These are phyloP conservation scores for Amphipoea oculea DNA, from an alignment of 2,888 invertebrate species.

Conservation along the genomic window DNA sequence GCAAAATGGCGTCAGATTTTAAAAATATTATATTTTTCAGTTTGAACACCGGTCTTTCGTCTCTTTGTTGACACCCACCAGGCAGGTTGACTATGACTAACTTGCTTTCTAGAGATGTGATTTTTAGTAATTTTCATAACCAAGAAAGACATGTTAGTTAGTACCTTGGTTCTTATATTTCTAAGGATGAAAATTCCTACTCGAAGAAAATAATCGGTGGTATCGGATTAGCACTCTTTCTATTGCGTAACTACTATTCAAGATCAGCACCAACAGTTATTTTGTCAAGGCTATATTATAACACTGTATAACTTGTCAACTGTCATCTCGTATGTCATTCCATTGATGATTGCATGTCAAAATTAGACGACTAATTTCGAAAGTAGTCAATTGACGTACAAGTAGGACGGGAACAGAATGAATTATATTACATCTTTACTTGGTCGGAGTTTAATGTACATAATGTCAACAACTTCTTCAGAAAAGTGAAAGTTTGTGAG, in stretches of 20 bases:
- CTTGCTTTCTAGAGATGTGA: background rate
- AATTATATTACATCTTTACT: slow-evolving; percentile 1
- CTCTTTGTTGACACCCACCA: background rate
- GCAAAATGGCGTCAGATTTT: slow-evolving; percentile 79
- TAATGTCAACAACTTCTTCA: slow-evolving; percentile 53
- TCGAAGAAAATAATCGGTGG: background rate
- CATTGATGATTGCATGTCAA: background rate
- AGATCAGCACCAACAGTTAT: background rate
- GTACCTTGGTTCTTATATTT: background rate
- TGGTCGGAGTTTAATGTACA: slow-evolving; percentile 30
- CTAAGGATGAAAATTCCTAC: background rate
- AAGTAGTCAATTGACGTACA: background rate
- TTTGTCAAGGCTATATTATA: background rate
- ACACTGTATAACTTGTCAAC: slow-evolving; percentile 6
- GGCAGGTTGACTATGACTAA: background rate
- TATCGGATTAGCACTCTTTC: background rate
- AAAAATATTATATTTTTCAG: background rate
- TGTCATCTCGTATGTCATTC: slow-evolving; percentile 2
- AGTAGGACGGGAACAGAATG: background rate
- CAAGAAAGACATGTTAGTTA: background rate
- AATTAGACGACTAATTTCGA: slow-evolving; percentile 18
- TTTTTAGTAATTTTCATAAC: background rate
- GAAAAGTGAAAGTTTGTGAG: slow-evolving; percentile 76
- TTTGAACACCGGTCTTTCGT: slow-evolving; percentile 17
- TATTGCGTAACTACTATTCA: background rate